Percentiles rank a stretch among this genome's conserved stretches.
phyloP scores from a whole-genome alignment of 2,888 invertebrate genomes.

The Parnassius apollo region DNA sequence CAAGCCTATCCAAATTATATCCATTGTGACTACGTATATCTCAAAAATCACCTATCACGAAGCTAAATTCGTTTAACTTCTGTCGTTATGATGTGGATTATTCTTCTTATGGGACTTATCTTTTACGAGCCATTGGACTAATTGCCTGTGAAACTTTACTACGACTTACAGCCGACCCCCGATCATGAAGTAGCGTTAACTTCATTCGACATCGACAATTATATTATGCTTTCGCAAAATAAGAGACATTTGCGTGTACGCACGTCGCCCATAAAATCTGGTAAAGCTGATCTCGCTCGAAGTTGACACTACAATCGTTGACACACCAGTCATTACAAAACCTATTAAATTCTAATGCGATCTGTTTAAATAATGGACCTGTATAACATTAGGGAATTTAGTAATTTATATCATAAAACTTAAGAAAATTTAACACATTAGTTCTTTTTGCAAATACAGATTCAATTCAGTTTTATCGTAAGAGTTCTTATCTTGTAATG shows the following conservation, averaged over 20 bases:
- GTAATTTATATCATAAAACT: too few species aligned
- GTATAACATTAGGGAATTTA: neutral
- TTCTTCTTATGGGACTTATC: neutral
- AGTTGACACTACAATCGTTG: conserved; percentile 54
- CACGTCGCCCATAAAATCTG: conserved; percentile 56
- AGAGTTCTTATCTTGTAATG: too few species aligned
- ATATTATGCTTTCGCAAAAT: conserved; percentile 42
- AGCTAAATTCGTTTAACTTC: too few species aligned
- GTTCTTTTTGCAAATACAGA: too few species aligned
- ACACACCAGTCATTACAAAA: conserved; percentile 37
- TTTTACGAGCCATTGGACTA: conserved; percentile 5
- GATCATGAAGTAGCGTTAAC: conserved; percentile 32
- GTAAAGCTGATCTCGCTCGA: conserved; percentile 42
- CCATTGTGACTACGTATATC: too few species aligned
- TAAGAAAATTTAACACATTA: too few species aligned
- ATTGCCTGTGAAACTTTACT: conserved; percentile 6
- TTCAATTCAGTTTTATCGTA: too few species aligned
- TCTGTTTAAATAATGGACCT: neutral
- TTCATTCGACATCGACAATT: conserved; percentile 45
- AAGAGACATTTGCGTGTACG: conserved; percentile 43
- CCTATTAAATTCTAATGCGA: conserved; percentile 39
- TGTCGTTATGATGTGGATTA: neutral
- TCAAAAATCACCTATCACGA: too few species aligned
- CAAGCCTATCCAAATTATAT: too few species aligned
- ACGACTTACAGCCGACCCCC: conserved; percentile 2